Evolutionary conservation across 2,888 invertebrate genomes (phyloP), one percentile per base, ranked within the genome.

Genomic region (Polydrusus tereticollis): DNA sequence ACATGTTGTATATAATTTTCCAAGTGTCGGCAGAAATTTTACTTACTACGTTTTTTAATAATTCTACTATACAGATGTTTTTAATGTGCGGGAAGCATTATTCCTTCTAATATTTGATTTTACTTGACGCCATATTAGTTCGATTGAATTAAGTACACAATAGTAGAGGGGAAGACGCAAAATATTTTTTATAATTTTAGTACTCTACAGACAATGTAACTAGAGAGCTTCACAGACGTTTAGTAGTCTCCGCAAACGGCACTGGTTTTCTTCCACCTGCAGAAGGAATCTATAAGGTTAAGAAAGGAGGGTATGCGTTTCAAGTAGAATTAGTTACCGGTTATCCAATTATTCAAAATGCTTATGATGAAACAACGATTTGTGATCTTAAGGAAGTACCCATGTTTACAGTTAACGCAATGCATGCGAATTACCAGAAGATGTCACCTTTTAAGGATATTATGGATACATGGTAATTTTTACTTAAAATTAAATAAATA

Each of bases 141-240:
- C n/a, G n/a, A n/a, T n/a, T n/a, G n/a, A n/a, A n/a, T n/a, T n/a
- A n/a, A n/a, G n/a, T n/a, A n/a, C n/a, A n/a, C n/a, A n/a, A n/a
- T n/a, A n/a, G n/a, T n/a, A n/a, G n/a, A n/a, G n/a, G n/a, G n/a
- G n/a, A n/a, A n/a, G n/a, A n/a, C n/a, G n/a, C n/a, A n/a, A n/a
- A n/a, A n/a, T n/a, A n/a, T n/a, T 36, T 36, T 7, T n/a, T 36
- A 2, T 72, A 8, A 6, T 78, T 78, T 57, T 68, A 82, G 82
- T 72, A 73, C 26, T 77, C 80, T 2, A 80, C 76, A 6, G 91
- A 92, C 79, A 88, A 89, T 0, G 84, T 87, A 20, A 88, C 90
- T 1, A 81, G 87, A 72, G 86, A 89, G 77, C 82, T 92, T 79
- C 82, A 86, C 3, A 88, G 86, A 77, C 92, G 90, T 83, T 8